Percentiles rank a stretch among this genome's conserved stretches.
Conservation (phyloP, 2,797 vertebrate genomes). For the Delichon dasypus region DNA sequence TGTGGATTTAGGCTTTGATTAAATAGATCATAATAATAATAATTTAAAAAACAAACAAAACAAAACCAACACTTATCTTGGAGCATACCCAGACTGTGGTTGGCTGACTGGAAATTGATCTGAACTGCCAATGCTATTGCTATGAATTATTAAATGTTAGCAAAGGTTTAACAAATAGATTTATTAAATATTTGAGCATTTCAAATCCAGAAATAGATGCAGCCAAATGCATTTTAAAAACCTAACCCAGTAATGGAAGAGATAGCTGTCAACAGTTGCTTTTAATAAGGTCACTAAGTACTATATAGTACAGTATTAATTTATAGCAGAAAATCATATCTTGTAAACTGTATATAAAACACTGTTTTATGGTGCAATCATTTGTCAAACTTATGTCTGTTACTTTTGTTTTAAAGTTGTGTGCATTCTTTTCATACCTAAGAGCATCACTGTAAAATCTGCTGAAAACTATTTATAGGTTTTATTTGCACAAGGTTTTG, state of each 20-base stretch:
- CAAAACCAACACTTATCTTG: neutral
- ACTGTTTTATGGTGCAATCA: conserved; percentile 80
- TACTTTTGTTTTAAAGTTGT: conserved; percentile 72
- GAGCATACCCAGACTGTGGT: neutral
- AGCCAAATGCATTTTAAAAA: conserved; percentile 17
- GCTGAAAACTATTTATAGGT: conserved; percentile 77
- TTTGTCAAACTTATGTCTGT: conserved; percentile 75
- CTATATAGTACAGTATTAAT: conserved; percentile 63
- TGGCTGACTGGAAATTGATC: conserved; percentile 30
- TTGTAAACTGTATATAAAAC: conserved; percentile 82
- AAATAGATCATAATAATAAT: conserved; percentile 33
- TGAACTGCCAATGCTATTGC: conserved; percentile 3
- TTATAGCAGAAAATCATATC: conserved; percentile 76
- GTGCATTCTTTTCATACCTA: conserved; percentile 73
- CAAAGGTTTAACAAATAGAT: conserved; percentile 4
- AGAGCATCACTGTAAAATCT: conserved; percentile 78
- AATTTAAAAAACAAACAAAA: neutral
- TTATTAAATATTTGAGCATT: conserved; percentile 54
- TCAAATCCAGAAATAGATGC: conserved; percentile 52
- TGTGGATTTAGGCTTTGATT: conserved; percentile 37
- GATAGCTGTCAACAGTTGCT: conserved; percentile 73
- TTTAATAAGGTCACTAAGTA: conserved; percentile 64
- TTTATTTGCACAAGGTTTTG: conserved; percentile 77
- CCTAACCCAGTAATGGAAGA: conserved; percentile 51
- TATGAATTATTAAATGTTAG: conserved; percentile 35